A percentile compares a stretch with the other conserved stretches of the same genome.
Evolutionary conservation across 2,113 vertebrate genomes (phyloP).

Genomic region (Noctilio leporinus): DNA sequence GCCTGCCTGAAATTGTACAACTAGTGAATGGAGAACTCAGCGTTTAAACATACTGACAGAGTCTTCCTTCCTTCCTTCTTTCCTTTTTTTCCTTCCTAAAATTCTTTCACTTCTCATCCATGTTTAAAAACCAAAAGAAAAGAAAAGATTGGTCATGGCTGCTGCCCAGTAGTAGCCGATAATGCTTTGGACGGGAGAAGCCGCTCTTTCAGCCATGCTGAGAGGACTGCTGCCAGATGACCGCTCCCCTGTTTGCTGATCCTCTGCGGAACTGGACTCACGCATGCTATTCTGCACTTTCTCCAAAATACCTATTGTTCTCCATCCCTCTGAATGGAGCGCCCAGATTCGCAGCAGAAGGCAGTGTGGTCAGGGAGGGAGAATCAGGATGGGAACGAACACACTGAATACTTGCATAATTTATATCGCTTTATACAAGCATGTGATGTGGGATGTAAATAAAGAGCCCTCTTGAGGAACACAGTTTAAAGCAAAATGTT

Average conservation of each 20-base stretch:
- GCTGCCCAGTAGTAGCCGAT: neutral
- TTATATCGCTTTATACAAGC: neutral
- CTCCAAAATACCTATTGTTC: neutral
- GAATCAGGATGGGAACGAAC: neutral
- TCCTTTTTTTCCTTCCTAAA: neutral
- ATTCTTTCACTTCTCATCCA: neutral
- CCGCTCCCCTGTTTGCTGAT: neutral
- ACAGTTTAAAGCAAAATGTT: conserved; percentile 26
- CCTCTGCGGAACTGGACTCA: neutral
- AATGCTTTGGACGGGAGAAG: neutral
- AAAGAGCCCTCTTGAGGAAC: neutral
- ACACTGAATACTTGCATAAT: neutral
- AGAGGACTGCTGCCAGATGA: too few species aligned
- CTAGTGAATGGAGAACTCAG: neutral
- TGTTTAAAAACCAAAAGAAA: neutral
- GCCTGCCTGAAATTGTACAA: neutral
- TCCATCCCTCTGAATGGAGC: neutral
- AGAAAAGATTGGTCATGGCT: neutral
- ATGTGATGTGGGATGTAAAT: neutral
- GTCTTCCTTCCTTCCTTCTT: neutral
- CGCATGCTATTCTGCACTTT: neutral
- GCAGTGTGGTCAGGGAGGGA: neutral
- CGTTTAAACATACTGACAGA: neutral
- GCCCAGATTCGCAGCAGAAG: neutral
- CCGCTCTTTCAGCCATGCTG: fast-evolving